Evolutionary conservation across 2,888 invertebrate genomes (phyloP).

Genomic region (Hyposoter didymator): DNA sequence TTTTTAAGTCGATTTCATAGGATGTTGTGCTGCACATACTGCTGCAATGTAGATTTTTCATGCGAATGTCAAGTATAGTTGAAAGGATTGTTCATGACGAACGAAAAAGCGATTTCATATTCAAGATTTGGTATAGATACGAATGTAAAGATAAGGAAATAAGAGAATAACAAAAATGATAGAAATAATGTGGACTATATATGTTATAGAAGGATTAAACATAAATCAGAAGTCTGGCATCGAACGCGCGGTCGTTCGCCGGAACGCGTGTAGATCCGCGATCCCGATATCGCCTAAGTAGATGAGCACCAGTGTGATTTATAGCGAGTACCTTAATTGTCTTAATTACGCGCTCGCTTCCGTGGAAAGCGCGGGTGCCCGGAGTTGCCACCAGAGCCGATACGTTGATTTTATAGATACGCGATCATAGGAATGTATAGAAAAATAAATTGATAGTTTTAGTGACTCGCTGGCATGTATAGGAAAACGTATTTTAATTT

Average conservation of each 20-base stretch:
- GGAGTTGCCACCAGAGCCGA: constrained; percentile 57
- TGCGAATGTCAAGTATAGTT: not conserved
- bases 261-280: constrained; percentile 79
- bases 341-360: constrained; percentile 81
- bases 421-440: not conserved
- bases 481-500: not conserved
- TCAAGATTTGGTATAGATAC: constrained; percentile 37
- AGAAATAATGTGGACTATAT: constrained; percentile 24
- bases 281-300: constrained; percentile 79
- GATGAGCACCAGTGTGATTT: constrained; percentile 81
- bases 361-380: constrained; percentile 78
- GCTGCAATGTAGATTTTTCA: not conserved
- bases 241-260: constrained; percentile 76
- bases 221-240: constrained; percentile 77
- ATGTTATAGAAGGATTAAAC: constrained; percentile 64
- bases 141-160: constrained; percentile 45
- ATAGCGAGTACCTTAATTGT: constrained; percentile 81
- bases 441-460: not conserved
- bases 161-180: constrained; percentile 22
- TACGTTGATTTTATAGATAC: constrained; percentile 5
- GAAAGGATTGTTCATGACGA: constrained; percentile 23
- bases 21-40: too few species aligned
- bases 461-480: not conserved
- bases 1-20: too few species aligned
- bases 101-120: constrained; percentile 22